Base-by-base conservation (phyloP, 2,888 invertebrate genomes). In the Drosophila koepferae region DNA sequence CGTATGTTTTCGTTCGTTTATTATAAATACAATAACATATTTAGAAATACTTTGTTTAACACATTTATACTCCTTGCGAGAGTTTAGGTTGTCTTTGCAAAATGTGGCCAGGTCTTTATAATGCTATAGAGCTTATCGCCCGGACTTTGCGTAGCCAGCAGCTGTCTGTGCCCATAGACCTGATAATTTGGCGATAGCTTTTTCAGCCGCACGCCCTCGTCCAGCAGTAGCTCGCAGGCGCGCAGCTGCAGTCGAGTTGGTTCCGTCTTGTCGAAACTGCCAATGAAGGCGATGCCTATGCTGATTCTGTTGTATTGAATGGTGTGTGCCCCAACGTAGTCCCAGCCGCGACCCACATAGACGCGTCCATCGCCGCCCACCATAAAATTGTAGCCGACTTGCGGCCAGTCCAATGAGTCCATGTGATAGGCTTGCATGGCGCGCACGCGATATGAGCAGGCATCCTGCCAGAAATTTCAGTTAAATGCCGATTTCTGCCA, bases 311-410 rank as follows among this genome's bases (percentile, higher is more conserved):
- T 96, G 88, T 95, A 96, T 18, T 95, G 94, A 38, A 94, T 94
- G 0, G 96, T 95, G 86, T 97, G 97, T 0, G 96, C 95, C 0
- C 97, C 97, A 51, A 95, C 92, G 64, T 91, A 91, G 74, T 95
- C 94, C 97, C 97, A 97, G 0, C 96, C 96, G 12, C 97, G 94
- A 0, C 96, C 97, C 76, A 94, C 95, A 91, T 96, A 97, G 0
- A 95, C 95, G 0, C 94, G 93, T 0, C 97, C 97, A 86, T 97
- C 96, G 8, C 96, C 97, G 1, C 96, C 97, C 1, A 97, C 94
- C 12, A 97, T 91, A 82, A 97, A 97, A 91, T 96, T 97, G 92
- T 97, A 97, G 0, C 94, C 96, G 36, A 97, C 95, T 89, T 97
- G 97, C 56, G 92, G 93, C 95, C 95, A 96, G 0, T 93, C 81